Evolutionary conservation across 2,113 vertebrate genomes (phyloP).

Genomic region (Dasyornis broadbenti): DNA sequence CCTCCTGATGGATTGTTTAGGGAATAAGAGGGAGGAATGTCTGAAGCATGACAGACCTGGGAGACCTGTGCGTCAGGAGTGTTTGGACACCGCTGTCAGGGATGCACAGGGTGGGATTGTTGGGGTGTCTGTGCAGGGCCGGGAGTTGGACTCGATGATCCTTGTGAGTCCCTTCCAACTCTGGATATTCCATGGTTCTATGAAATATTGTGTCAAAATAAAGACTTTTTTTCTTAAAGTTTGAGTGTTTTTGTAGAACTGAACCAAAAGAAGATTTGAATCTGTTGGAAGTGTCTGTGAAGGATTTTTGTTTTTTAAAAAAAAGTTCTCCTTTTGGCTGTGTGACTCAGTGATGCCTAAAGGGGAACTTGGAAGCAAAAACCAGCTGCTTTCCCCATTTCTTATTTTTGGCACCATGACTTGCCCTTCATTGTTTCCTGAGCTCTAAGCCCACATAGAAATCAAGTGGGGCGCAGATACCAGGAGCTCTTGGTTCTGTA

Average conservation of each 20-base stretch:
- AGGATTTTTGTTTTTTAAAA: background rate
- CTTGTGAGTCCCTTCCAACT: background rate
- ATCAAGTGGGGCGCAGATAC: background rate
- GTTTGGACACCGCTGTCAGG: background rate
- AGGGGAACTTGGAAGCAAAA: slow-evolving; percentile 18
- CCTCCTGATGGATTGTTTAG: background rate
- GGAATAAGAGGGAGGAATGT: background rate
- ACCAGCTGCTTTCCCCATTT: background rate
- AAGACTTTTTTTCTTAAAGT: background rate
- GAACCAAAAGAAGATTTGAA: background rate
- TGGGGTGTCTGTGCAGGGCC: background rate
- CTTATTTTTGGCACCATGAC: background rate
- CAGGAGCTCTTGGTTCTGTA: background rate
- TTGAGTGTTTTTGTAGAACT: background rate
- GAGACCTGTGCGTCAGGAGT: background rate
- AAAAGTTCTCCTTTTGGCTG: background rate
- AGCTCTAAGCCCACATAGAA: background rate
- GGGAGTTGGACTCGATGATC: background rate
- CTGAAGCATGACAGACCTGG: background rate
- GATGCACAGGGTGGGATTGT: background rate
- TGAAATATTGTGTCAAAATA: background rate
- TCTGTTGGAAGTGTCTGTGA: background rate
- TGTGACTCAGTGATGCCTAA: background rate
- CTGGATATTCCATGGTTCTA: background rate
- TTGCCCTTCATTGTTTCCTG: background rate